phyloP scores from a whole-genome alignment of 2,797 vertebrate species.

The Alcedo atthis region DNA sequence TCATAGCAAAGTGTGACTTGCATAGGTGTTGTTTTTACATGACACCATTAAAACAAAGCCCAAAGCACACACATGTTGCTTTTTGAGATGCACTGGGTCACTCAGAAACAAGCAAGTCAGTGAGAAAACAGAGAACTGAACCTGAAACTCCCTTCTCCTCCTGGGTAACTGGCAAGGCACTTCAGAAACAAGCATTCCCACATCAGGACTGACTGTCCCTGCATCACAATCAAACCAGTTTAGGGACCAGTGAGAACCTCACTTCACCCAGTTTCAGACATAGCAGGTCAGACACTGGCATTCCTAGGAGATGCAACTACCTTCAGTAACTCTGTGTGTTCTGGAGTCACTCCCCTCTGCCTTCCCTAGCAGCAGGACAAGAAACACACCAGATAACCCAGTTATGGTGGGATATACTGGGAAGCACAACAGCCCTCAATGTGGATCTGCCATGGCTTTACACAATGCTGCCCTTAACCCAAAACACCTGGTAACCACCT shows the following conservation, averaged over 20 bases:
- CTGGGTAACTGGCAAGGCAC: not conserved
- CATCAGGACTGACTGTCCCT: not conserved
- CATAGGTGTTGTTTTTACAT: not conserved
- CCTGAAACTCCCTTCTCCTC: not conserved
- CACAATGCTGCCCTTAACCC: too few species aligned
- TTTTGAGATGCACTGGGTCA: accelerated
- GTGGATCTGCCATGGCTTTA: not conserved
- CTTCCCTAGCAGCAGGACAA: not conserved
- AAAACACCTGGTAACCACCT: accelerated
- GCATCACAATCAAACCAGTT: not conserved
- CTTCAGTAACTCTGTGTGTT: not conserved
- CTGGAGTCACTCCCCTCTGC: not conserved
- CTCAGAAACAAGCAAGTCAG: not conserved
- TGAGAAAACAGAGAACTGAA: not conserved
- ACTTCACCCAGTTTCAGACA: not conserved
- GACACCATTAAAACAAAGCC: not conserved
- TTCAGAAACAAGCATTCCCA: not conserved
- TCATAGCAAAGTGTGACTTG: not conserved
- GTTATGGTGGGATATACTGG: not conserved
- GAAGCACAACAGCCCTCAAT: not conserved
- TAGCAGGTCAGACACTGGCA: accelerated
- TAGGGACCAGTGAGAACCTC: not conserved
- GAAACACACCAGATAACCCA: not conserved
- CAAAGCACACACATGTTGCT: not conserved
- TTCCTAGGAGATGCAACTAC: not conserved